Evolutionary conservation across 2,888 invertebrate genomes (phyloP), one percentile per base, ranked within the genome.

Genomic region (Glaucopsyche alexis): DNA sequence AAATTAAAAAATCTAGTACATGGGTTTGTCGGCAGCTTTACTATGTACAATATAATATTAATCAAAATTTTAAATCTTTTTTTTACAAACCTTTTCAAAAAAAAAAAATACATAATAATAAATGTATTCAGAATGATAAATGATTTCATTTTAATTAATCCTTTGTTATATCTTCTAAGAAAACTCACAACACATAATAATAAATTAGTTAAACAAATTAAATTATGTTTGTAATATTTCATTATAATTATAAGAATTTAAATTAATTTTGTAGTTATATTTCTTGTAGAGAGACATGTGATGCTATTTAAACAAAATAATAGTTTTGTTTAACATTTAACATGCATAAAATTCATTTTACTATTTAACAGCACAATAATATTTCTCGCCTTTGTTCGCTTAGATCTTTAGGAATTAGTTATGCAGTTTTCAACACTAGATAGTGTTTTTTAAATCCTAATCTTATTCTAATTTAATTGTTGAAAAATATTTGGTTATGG

Each of bases 61-160:
- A 29, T 29, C 29, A 29, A 29, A 29, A 29, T 29, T 29, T 29
- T 1, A 29, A 29, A 29, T 29, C 29, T 38, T 60, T 60, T 60
- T 60, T 1, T 29, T 13, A 55, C 29, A 29, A 19, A 60, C 19
- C 13, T 11, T 60, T 60, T 29, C n/a, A n/a, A n/a, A n/a, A 1
- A 29, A 29, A 3, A 29, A 29, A 29, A 29, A 4, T 29, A 3
- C 29, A 11, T 60, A 11, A 52, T 7, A 29, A 60, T 60, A 38
- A 7, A 29, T 14, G 29, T 60, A 60, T 60, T 60, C 29, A 60
- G 13, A 60, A 60, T 19, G 45, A 64, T 14, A n/a, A 40, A 11
- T 55, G 2, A 47, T 71, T 72, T 60, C 38, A 49, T 74, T 50
- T 73, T 40, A 9, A 42, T 71, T 14, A 66, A 16, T n/a, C 42